Evolutionary conservation across 2,113 vertebrate genomes (phyloP).

Genomic region (Scomber japonicus): DNA sequence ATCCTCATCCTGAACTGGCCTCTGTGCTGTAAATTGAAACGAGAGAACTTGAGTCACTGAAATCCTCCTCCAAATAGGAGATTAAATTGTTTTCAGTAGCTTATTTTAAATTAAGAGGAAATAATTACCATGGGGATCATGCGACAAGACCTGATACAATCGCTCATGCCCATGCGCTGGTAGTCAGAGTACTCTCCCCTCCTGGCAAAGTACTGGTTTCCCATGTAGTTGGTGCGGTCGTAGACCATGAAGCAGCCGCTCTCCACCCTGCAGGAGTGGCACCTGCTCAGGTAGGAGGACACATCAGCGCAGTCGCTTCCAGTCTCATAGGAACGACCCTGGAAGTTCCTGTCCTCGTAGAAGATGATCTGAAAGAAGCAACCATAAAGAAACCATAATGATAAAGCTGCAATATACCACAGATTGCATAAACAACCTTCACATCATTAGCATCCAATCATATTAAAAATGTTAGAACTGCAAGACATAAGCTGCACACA

Average conservation of each 20-base stretch:
- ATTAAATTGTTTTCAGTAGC: background rate
- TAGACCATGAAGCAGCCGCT: conserved; percentile 86
- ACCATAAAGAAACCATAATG: background rate
- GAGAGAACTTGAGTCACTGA: background rate
- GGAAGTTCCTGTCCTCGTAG: conserved; percentile 85
- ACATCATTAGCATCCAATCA: background rate
- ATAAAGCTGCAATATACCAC: background rate
- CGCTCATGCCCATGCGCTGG: conserved; percentile 83
- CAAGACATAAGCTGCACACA: conserved; percentile 27
- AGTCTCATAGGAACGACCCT: conserved; percentile 83
- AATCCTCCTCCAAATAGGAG: background rate
- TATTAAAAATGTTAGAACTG: background rate
- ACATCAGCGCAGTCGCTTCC: conserved; percentile 82
- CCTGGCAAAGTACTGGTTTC: conserved; percentile 81
- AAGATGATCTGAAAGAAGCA: conserved; percentile 77
- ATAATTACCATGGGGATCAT: conserved; percentile 81
- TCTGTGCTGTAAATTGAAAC: conserved; percentile 73
- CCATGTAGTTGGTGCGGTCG: conserved; percentile 79
- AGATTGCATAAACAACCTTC: too few relatives aligned
- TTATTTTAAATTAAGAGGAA: background rate
- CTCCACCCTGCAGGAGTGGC: conserved; percentile 83
- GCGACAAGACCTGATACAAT: conserved; percentile 83
- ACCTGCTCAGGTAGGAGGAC: conserved; percentile 82
- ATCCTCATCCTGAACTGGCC: conserved; percentile 84
- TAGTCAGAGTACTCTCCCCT: conserved; percentile 84